Evolutionary conservation across 2,113 vertebrate genomes (phyloP).

Genomic region (Hippocampus mohnikei): DNA sequence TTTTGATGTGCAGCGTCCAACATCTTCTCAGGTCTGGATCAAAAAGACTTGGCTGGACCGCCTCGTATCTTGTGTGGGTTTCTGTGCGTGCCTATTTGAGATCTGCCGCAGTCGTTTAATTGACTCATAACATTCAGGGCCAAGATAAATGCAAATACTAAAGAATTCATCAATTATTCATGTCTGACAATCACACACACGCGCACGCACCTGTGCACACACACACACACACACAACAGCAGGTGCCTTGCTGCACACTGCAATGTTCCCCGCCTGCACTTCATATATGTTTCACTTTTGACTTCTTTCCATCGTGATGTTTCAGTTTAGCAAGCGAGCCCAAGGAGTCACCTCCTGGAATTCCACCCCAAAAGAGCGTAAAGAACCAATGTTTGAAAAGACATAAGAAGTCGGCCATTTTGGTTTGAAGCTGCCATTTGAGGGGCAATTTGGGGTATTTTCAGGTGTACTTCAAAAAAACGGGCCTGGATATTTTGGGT

Average conservation of each 20-base stretch:
- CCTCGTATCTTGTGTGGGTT: background rate
- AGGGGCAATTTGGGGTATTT: too few relatives aligned
- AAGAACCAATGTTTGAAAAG: too few relatives aligned
- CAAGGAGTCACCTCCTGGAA: background rate
- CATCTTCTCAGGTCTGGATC: slow-evolving; percentile 7
- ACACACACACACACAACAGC: slow-evolving; percentile 14
- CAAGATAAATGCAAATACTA: slow-evolving; percentile 52
- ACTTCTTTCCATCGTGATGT: slow-evolving; percentile 15
- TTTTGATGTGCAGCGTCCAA: slow-evolving; percentile 22
- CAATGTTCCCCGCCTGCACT: slow-evolving; percentile 4
- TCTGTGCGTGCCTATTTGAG: background rate
- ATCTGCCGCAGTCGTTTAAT: slow-evolving; percentile 30
- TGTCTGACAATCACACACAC: slow-evolving; percentile 31
- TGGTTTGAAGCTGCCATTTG: too few relatives aligned
- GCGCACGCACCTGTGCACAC: slow-evolving; percentile 3
- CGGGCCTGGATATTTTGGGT: too few relatives aligned
- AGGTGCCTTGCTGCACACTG: slow-evolving; percentile 36
- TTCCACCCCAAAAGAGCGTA: too few relatives aligned
- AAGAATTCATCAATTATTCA: slow-evolving; percentile 53
- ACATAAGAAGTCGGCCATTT: too few relatives aligned
- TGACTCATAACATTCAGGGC: slow-evolving; percentile 43
- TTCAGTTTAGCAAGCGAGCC: slow-evolving; percentile 11
- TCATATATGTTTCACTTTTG: slow-evolving; percentile 32
- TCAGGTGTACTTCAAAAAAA: too few relatives aligned
- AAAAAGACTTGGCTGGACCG: slow-evolving; percentile 5